Conservation (phyloP, 2,113 vertebrate genomes). For the Polypterus bichir region DNA sequence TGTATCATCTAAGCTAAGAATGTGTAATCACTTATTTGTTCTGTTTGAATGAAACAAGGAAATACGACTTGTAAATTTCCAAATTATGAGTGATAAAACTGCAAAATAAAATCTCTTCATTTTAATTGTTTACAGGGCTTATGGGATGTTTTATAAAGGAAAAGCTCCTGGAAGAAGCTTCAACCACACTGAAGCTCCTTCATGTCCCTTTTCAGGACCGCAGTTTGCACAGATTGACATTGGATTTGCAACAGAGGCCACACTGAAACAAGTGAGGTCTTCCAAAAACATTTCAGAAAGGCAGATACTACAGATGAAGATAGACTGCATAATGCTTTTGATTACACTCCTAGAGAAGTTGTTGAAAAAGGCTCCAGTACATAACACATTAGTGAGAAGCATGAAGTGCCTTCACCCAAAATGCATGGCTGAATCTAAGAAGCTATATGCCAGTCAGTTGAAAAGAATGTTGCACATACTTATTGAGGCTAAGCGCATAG, state of each 20-base stretch:
- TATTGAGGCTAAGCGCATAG: slow-evolving; percentile 11
- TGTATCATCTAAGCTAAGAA: not conserved
- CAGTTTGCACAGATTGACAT: too few species aligned
- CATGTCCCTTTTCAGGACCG: too few species aligned
- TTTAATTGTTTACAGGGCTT: too few species aligned
- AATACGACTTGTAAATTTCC: too few species aligned
- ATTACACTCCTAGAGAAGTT: slow-evolving; percentile 17
- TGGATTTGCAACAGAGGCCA: too few species aligned
- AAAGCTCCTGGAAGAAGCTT: slow-evolving; percentile 15
- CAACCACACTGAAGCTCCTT: too few species aligned
- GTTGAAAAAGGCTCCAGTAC: slow-evolving; percentile 20
- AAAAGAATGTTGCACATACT: slow-evolving; percentile 15
- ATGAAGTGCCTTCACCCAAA: slow-evolving; percentile 18
- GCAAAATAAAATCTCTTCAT: too few species aligned
- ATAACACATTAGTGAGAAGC: slow-evolving; percentile 18
- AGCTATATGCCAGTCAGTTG: slow-evolving; percentile 14
- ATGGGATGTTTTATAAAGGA: slow-evolving; percentile 14
- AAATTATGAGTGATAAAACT: too few species aligned
- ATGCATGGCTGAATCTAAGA: slow-evolving; percentile 17
- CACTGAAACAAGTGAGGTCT: slow-evolving; percentile 9
- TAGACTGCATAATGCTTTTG: slow-evolving; percentile 17
- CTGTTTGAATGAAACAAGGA: too few species aligned
- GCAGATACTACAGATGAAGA: slow-evolving; percentile 16
- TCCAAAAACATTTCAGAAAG: slow-evolving; percentile 12
- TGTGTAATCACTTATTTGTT: slow-evolving; percentile 1